phyloP scores from a whole-genome alignment of 2,113 vertebrate species.

The Perca schrenkii region DNA sequence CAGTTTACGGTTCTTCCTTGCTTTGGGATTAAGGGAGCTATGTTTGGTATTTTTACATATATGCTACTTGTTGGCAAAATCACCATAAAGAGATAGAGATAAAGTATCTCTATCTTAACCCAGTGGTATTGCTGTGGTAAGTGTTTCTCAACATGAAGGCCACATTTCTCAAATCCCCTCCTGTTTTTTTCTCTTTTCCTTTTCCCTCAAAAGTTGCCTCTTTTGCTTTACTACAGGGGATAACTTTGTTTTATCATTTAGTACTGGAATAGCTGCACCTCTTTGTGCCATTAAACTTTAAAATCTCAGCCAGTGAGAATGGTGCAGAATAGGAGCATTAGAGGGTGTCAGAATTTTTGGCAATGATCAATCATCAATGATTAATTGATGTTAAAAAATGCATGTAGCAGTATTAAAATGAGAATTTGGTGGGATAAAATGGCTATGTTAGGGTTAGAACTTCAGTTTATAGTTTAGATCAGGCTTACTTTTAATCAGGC shows the following conservation, averaged over 20 bases:
- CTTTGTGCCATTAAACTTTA: slow-evolving; percentile 10
- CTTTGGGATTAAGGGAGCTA: slow-evolving; percentile 12
- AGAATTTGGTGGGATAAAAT: background rate
- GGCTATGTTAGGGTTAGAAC: background rate
- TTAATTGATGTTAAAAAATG: background rate
- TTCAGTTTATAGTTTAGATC: background rate
- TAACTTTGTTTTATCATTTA: slow-evolving; percentile 36
- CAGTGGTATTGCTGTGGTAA: background rate
- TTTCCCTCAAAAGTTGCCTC: background rate
- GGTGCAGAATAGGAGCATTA: background rate
- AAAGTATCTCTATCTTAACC: background rate
- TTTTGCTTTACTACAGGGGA: slow-evolving; percentile 25
- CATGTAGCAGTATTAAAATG: background rate
- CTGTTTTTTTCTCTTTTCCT: background rate
- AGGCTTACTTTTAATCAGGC: background rate
- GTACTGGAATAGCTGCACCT: slow-evolving; percentile 11
- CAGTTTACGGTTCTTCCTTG: background rate
- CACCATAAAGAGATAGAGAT: background rate
- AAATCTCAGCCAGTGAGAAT: background rate
- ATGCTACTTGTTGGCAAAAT: background rate
- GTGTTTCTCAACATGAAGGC: slow-evolving; percentile 32
- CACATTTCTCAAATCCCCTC: slow-evolving; percentile 1
- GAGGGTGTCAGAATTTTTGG: background rate
- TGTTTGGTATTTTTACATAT: background rate
- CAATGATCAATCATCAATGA: background rate